Percentiles rank a stretch among this genome's conserved stretches.
Conservation (phyloP, 2,888 invertebrate species). For the Halictus quadricinctus region DNA sequence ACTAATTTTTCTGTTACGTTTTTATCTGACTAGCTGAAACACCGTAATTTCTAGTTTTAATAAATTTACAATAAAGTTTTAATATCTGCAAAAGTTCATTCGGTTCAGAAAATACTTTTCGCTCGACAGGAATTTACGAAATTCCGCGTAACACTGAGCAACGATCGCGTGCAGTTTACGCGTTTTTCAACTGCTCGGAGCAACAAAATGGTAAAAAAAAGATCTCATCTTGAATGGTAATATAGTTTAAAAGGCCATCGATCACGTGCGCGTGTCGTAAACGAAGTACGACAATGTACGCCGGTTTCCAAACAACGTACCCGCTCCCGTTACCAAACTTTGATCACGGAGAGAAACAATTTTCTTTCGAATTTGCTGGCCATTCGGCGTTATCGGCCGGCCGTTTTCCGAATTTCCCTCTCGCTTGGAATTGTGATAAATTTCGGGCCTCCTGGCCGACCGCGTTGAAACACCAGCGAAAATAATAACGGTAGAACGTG, state of each 20-base stretch:
- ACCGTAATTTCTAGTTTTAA: background rate
- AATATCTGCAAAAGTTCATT: background rate
- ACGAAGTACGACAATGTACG: slow-evolving; percentile 35
- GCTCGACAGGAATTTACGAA: background rate
- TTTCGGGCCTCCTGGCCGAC: background rate
- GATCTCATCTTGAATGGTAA: slow-evolving; percentile 37
- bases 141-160: background rate
- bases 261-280: slow-evolving; percentile 41
- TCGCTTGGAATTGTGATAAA: slow-evolving; percentile 43
- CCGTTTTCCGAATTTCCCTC: slow-evolving; percentile 31
- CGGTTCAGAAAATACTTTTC: background rate
- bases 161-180: background rate
- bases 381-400: slow-evolving; percentile 28
- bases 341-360: slow-evolving; percentile 44
- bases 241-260: slow-evolving; percentile 54
- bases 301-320: slow-evolving; percentile 38
- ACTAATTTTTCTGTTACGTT: background rate
- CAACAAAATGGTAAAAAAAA: background rate
- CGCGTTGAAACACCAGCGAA: slow-evolving; percentile 14
- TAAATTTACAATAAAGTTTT: background rate
- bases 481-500: slow-evolving; percentile 4
- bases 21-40: background rate
- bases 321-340: slow-evolving; percentile 22
- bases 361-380: slow-evolving; percentile 39
- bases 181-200: background rate